These are phyloP conservation scores for Dromococcyx pavoninus DNA, from an alignment of 2,797 vertebrate species.

Conservation along the genomic window DNA sequence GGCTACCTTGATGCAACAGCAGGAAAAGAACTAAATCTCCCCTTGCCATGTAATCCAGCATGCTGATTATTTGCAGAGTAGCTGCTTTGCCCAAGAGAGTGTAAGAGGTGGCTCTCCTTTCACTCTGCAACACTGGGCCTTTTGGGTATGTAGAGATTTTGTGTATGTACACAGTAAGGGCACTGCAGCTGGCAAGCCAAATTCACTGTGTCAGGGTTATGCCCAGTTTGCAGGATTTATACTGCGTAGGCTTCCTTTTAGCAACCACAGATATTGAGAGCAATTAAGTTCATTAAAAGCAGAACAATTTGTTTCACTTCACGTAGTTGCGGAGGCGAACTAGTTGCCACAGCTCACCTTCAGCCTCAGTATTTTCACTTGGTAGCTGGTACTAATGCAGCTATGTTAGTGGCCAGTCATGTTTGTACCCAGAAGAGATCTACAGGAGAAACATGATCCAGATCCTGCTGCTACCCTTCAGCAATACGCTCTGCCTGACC, in stretches of 20 bases:
- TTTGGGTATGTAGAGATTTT: background rate
- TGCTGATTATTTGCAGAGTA: background rate
- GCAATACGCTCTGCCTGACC: background rate
- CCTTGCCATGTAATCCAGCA: background rate
- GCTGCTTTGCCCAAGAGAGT: background rate
- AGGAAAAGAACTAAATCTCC: background rate
- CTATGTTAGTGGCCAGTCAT: background rate
- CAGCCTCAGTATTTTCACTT: background rate
- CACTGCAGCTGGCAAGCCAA: background rate
- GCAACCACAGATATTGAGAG: background rate
- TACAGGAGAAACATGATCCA: accelerated
- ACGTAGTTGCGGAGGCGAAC: background rate
- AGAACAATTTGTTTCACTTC: constrained; percentile 35
- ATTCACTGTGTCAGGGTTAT: background rate
- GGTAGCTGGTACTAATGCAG: background rate
- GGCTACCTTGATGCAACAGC: background rate
- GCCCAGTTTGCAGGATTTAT: background rate
- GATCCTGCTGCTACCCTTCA: background rate
- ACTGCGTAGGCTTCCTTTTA: background rate
- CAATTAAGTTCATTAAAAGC: constrained; percentile 12
- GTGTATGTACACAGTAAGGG: background rate
- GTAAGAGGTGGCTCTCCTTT: background rate
- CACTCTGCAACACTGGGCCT: background rate
- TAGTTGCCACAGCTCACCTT: background rate
- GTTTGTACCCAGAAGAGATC: background rate